Percentiles rank a stretch among this genome's conserved stretches.
phyloP scores from a whole-genome alignment of 1,140 invertebrate genomes.

The Oryctes rhinoceros region DNA sequence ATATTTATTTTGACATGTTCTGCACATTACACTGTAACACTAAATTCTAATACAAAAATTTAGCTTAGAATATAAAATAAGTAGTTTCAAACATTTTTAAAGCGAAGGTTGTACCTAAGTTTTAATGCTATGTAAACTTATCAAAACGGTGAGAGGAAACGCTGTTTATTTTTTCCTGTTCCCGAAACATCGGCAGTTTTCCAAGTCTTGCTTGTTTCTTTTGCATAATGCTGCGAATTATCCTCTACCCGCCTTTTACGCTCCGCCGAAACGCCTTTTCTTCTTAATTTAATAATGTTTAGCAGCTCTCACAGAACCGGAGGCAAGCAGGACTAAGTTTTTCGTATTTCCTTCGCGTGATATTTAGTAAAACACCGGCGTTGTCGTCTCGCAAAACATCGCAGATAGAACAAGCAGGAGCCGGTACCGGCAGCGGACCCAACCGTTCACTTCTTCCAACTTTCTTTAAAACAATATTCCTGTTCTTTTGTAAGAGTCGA shows the following conservation, averaged over 20 bases:
- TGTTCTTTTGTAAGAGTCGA: slow-evolving; percentile 44
- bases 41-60: no score
- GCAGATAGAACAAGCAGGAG: slow-evolving; percentile 36
- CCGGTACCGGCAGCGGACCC: background rate
- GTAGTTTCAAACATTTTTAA: no score
- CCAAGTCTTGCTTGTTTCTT: slow-evolving; percentile 44
- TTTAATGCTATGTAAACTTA: background rate
- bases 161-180: slow-evolving; percentile 49
- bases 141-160: background rate
- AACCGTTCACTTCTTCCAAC: slow-evolving; percentile 43
- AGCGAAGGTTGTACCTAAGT: no score
- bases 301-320: slow-evolving; percentile 44
- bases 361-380: slow-evolving; percentile 53
- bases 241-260: slow-evolving; percentile 48
- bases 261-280: slow-evolving; percentile 54
- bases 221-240: slow-evolving; percentile 41
- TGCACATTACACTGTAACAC: no score
- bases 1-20: no score
- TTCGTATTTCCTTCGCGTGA: slow-evolving; percentile 33
- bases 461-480: slow-evolving; percentile 52
- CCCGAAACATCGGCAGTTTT: slow-evolving; percentile 48
- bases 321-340: slow-evolving; percentile 6
- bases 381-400: slow-evolving; percentile 49
- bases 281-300: slow-evolving; percentile 57
- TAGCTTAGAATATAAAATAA: no score